These are phyloP conservation scores for Mustelus asterias DNA, from an alignment of 2,113 vertebrate species.

Conservation along the genomic window DNA sequence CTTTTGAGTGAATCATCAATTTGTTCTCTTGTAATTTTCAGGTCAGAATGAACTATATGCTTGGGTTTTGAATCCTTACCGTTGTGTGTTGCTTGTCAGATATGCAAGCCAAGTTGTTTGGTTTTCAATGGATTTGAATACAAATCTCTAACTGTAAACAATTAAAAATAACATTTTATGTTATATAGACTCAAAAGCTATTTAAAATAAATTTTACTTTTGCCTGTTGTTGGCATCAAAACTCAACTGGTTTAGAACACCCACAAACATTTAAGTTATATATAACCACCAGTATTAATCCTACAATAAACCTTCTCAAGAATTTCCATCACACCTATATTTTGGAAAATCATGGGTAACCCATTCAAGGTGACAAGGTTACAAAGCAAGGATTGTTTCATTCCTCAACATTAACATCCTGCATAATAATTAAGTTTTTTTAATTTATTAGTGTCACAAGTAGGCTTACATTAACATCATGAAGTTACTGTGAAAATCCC, in stretches of 20 bases:
- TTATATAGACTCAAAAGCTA: not conserved
- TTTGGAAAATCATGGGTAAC: not conserved
- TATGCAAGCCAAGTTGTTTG: not conserved
- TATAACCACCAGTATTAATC: not conserved
- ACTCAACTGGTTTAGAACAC: not conserved
- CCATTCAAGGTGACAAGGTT: not conserved
- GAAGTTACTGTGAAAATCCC: too few relatives aligned
- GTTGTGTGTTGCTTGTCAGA: not conserved
- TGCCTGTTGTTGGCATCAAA: not conserved
- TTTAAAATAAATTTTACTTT: not conserved
- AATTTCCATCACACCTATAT: not conserved
- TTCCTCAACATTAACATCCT: not conserved
- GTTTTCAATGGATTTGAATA: not conserved
- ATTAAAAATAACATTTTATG: conserved; percentile 3
- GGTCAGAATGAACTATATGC: not conserved
- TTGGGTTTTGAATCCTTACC: not conserved
- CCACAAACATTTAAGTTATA: not conserved
- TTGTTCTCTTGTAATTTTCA: not conserved
- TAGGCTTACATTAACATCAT: too few relatives aligned
- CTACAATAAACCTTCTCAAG: not conserved
- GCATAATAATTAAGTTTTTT: not conserved
- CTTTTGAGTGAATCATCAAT: not conserved
- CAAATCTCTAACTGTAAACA: not conserved
- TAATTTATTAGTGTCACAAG: too few relatives aligned
- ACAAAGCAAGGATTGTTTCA: not conserved